phyloP scores from a whole-genome alignment of 2,888 invertebrate genomes.

The Anagyrus pseudococci region DNA sequence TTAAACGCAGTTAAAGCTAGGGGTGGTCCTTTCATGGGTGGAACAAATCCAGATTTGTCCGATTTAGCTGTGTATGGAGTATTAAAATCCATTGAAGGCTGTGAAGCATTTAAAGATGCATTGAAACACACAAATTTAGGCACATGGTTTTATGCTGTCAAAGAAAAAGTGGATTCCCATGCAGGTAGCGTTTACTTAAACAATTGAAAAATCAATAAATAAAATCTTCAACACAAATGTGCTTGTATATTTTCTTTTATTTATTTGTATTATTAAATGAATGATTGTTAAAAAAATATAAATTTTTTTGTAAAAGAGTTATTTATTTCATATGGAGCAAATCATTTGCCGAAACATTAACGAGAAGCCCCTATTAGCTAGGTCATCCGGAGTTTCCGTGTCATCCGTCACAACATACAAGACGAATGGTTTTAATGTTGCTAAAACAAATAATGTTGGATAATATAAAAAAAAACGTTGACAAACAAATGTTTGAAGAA shows the following conservation, averaged over 20 bases:
- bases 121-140: conserved; percentile 76
- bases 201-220: conserved; percentile 33
- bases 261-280: conserved; percentile 32
- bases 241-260: conserved; percentile 34
- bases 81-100: conserved; percentile 92
- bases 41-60: conserved; percentile 84
- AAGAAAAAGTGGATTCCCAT: conserved; percentile 68
- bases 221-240: neutral
- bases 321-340: conserved; percentile 61
- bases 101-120: conserved; percentile 85
- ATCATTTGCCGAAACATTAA: conserved; percentile 73
- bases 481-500: too few species aligned
- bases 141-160: conserved; percentile 80
- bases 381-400: conserved; percentile 67
- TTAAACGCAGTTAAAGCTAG: conserved; percentile 72
- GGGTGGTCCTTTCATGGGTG: conserved; percentile 84
- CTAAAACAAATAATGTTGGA: conserved; percentile 60
- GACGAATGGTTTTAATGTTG: conserved; percentile 74
- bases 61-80: conserved; percentile 93
- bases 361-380: conserved; percentile 78
- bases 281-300: conserved; percentile 30
- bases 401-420: conserved; percentile 76
- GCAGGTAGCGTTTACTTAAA: conserved; percentile 63
- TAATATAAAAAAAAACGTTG: neutral
- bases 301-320: conserved; percentile 18